Evolutionary conservation across 2,113 vertebrate species (phyloP), one percentile per base, ranked within the genome.

Genomic region (Bombycilla garrulus): DNA sequence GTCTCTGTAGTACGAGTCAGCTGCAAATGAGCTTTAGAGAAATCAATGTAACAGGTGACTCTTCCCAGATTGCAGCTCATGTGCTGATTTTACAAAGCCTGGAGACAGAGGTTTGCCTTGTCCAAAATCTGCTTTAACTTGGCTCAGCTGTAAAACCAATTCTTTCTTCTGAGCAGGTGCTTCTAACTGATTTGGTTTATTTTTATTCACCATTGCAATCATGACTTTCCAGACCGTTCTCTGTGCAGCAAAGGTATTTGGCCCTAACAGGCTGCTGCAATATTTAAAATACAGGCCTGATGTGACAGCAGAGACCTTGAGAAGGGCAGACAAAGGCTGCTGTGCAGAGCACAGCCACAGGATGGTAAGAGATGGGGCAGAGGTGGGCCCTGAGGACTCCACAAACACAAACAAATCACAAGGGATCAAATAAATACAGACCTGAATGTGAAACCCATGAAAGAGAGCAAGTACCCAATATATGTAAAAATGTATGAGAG

Each of bases 91-190:
- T 54, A 33, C 36, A 56, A 56, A 82, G 66, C 35, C 60, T 45
- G 0, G 0, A 60, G 25, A 60, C 35, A 50, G 25, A 48, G 40
- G 45, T 35, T 70, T 38, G 25, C 23, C 50, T 54, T 7, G 0
- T n/a, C 56, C 25, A 13, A 69, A 56, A n/a, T 54, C 76, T 65
- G 22, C 15, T 74, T 82, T 70, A 78, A 67, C 16, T 48, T 45
- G 29, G 66, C 23, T 89, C 26, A 70, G 56, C 71, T 91, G 1
- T n/a, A 58, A 54, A 14, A 82, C 20, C 64, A 28, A 5, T 61
- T 42, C 60, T 81, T 77, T 19, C 29, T 77, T 48, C 73, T 19
- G 11, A 88, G 60, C 31, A 73, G 60, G 3, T 23, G 19, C 19
- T 56, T 82, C 29, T 29, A 18, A 23, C 10, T 60, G 5, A 65